These are phyloP conservation scores for Heliconius nattereri DNA, from an alignment of 1,140 invertebrate genomes.

Conservation along the genomic window DNA sequence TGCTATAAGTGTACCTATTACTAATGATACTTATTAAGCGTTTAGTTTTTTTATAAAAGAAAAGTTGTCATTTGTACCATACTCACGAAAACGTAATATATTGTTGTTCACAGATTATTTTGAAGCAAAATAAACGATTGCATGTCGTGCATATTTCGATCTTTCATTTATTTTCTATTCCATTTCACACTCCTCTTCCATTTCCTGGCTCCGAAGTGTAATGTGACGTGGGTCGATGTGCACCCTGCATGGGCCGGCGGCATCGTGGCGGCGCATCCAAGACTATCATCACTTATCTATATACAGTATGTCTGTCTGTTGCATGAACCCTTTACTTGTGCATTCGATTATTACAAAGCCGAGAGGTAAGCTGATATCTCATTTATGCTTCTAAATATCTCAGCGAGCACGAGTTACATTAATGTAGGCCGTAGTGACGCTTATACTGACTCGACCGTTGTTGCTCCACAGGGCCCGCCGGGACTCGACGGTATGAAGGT, in stretches of 20 bases:
- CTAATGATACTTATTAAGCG: slow-evolving; percentile 53
- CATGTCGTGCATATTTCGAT: slow-evolving; percentile 67
- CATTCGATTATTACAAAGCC: not conserved
- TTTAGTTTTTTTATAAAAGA: slow-evolving; percentile 75
- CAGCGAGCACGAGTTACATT: not conserved
- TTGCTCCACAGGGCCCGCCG: slow-evolving; percentile 82
- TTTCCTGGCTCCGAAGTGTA: not conserved
- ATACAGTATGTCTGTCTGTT: not conserved
- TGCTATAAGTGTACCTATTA: slow-evolving; percentile 38
- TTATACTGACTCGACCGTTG: slow-evolving; percentile 48
- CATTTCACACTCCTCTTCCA: slow-evolving; percentile 16
- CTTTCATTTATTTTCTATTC: slow-evolving; percentile 54
- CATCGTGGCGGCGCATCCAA: too few species aligned
- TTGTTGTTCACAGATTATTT: slow-evolving; percentile 80
- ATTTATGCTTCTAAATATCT: not conserved
- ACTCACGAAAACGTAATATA: slow-evolving; percentile 70
- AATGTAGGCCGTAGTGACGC: not conserved
- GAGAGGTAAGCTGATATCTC: slow-evolving; percentile 1
- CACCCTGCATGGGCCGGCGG: not conserved
- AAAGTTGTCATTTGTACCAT: slow-evolving; percentile 79
- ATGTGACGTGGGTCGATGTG: not conserved
- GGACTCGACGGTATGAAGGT: slow-evolving; percentile 87
- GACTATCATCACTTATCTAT: too few species aligned
- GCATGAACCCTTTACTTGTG: slow-evolving; percentile 1
- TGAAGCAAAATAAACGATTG: slow-evolving; percentile 77